phyloP scores from a whole-genome alignment of 2,888 invertebrate species.

The Drosophila borealis region DNA sequence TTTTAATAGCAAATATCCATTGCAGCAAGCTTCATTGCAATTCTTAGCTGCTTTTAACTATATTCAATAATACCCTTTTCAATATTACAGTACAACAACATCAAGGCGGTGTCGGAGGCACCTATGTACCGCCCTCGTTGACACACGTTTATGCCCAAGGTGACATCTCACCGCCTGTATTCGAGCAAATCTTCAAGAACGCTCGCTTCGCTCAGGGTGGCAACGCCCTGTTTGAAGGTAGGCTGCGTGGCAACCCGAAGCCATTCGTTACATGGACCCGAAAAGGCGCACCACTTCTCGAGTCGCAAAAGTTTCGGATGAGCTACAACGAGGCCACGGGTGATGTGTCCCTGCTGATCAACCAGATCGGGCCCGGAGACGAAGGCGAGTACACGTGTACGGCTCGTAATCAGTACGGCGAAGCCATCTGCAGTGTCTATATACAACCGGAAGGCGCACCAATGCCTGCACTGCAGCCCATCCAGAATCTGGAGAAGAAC shows the following conservation, averaged over 20 bases:
- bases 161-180: conserved; percentile 95
- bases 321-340: conserved; percentile 96
- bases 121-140: conserved; percentile 83
- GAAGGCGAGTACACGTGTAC: conserved; percentile 98
- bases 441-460: conserved; percentile 95
- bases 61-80: conserved; percentile 23
- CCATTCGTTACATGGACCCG: conserved; percentile 96
- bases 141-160: conserved; percentile 88
- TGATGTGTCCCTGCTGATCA: conserved; percentile 95
- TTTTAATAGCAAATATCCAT: not conserved
- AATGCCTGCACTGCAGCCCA: conserved; percentile 88
- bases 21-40: conserved; percentile 4
- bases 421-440: conserved; percentile 97
- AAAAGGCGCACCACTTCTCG: conserved; percentile 92
- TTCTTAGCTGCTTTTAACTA: not conserved
- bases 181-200: conserved; percentile 97
- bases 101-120: conserved; percentile 78
- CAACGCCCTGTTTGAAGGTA: conserved; percentile 96
- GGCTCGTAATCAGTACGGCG: conserved; percentile 97
- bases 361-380: conserved; percentile 97
- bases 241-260: conserved; percentile 95
- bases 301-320: conserved; percentile 95
- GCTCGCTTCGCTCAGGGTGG: conserved; percentile 98
- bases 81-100: conserved; percentile 77
- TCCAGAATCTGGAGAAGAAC: conserved; percentile 88